Evolutionary conservation across 2,888 invertebrate species (phyloP).

Genomic region (Galerucella nymphaeae): DNA sequence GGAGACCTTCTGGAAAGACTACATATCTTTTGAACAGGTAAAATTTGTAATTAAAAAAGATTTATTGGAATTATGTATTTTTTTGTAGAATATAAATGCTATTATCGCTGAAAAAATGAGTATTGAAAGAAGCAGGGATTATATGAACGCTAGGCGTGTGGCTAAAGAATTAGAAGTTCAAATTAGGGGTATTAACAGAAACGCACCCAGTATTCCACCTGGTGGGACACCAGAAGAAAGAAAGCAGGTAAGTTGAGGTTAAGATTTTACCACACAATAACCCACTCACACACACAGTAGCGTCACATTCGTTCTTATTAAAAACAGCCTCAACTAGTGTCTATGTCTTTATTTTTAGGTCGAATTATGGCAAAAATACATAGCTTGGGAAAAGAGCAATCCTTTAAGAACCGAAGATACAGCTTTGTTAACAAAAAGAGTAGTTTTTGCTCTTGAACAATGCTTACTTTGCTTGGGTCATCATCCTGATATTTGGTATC

Average conservation of each 20-base stretch:
- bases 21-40: slow-evolving; percentile 92
- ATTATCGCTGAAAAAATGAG: slow-evolving; percentile 97
- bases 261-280: too few relatives aligned
- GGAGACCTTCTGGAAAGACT: slow-evolving; percentile 97
- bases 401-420: slow-evolving; percentile 97
- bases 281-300: too few relatives aligned
- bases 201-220: slow-evolving; percentile 97
- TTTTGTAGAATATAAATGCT: slow-evolving; percentile 70
- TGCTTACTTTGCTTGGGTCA: slow-evolving; percentile 95
- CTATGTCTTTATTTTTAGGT: slow-evolving; percentile 72
- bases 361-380: slow-evolving; percentile 99
- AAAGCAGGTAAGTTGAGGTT: slow-evolving; percentile 77
- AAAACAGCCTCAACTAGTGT: too few relatives aligned
- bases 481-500: slow-evolving; percentile 99
- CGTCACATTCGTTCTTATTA: too few relatives aligned
- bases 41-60: not conserved
- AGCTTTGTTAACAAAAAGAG: slow-evolving; percentile 89
- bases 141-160: slow-evolving; percentile 96
- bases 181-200: slow-evolving; percentile 93
- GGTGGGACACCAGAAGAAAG: slow-evolving; percentile 88
- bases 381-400: slow-evolving; percentile 96
- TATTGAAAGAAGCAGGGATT: slow-evolving; percentile 94
- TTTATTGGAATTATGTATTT: too few relatives aligned
- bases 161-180: slow-evolving; percentile 96
- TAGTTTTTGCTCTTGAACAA: slow-evolving; percentile 99